Conservation (phyloP, 2,113 vertebrate genomes). For the Centropristis striata region DNA sequence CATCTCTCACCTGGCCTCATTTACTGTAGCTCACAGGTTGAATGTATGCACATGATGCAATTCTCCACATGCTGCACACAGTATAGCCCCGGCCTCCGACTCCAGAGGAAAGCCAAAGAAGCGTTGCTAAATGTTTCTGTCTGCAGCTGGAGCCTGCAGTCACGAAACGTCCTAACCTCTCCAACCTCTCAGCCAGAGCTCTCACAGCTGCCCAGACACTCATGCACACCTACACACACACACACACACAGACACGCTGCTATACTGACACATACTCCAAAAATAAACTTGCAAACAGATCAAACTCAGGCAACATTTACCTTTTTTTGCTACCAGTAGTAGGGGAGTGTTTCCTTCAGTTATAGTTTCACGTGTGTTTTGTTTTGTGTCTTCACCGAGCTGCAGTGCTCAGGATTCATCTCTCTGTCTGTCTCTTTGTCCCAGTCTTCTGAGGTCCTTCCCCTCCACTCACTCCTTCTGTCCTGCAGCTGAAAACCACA, state of each 20-base stretch:
- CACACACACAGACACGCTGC: background rate
- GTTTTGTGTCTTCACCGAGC: conserved; percentile 63
- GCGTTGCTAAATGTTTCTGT: conserved; percentile 71
- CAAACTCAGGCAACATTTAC: conserved; percentile 57
- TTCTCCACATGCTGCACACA: conserved; percentile 11
- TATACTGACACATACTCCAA: conserved; percentile 5
- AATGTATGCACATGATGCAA: background rate
- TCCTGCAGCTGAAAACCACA: conserved; percentile 51
- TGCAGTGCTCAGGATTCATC: conserved; percentile 72
- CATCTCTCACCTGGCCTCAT: background rate
- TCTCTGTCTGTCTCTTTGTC: conserved; percentile 59
- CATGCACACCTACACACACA: background rate
- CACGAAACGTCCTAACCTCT: conserved; percentile 64
- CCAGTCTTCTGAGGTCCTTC: conserved; percentile 45
- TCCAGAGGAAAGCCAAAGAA: conserved; percentile 52
- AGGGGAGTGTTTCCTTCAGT: conserved; percentile 58
- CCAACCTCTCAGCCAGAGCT: conserved; percentile 60
- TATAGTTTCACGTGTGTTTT: conserved; percentile 64
- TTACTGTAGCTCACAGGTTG: background rate
- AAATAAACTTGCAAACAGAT: conserved; percentile 24
- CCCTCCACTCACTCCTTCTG: conserved; percentile 18
- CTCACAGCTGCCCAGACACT: conserved; percentile 58
- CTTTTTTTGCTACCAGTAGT: conserved; percentile 64
- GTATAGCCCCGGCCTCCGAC: conserved; percentile 16
- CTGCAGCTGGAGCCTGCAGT: conserved; percentile 66